Percentiles rank a stretch among this genome's conserved stretches.
phyloP scores from a whole-genome alignment of 2,888 invertebrate genomes.

The Andrena camellia region DNA sequence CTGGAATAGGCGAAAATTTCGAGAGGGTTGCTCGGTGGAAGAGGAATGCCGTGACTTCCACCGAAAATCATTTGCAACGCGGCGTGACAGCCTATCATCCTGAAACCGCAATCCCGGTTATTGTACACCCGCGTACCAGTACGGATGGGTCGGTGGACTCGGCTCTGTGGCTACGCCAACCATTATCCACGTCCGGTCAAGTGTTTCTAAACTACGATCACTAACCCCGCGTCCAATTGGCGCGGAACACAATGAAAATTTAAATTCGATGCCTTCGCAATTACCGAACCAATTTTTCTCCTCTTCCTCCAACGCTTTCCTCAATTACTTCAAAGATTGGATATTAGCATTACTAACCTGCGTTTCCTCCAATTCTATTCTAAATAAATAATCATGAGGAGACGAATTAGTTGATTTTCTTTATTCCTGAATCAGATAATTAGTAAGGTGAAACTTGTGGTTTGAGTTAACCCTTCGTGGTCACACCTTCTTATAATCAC shows the following conservation, averaged over 20 bases:
- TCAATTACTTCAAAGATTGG: too few species aligned
- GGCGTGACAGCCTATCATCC: slow-evolving; percentile 81
- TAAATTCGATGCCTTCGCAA: slow-evolving; percentile 50
- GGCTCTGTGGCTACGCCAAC: slow-evolving; percentile 74
- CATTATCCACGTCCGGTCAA: slow-evolving; percentile 82
- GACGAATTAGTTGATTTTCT: not conserved
- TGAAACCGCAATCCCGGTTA: slow-evolving; percentile 81
- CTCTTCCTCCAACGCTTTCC: not conserved
- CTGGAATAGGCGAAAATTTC: not conserved
- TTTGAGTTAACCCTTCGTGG: too few species aligned
- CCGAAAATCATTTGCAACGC: slow-evolving; percentile 80
- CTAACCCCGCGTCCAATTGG: slow-evolving; percentile 58
- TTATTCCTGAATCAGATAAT: not conserved
- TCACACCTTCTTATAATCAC: too few species aligned
- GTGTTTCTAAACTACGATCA: slow-evolving; percentile 74
- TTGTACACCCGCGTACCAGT: slow-evolving; percentile 78
- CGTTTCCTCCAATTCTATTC: too few species aligned
- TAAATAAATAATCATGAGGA: not conserved
- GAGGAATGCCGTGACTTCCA: slow-evolving; percentile 52
- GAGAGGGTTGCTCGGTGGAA: slow-evolving; percentile 37
- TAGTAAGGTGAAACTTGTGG: too few species aligned
- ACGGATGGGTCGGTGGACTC: slow-evolving; percentile 76
- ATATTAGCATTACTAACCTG: too few species aligned
- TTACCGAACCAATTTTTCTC: slow-evolving; percentile 8
- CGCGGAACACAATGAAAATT: slow-evolving; percentile 55